Evolutionary conservation across 2,888 invertebrate species (phyloP).

Genomic region (Acronicta aceris): DNA sequence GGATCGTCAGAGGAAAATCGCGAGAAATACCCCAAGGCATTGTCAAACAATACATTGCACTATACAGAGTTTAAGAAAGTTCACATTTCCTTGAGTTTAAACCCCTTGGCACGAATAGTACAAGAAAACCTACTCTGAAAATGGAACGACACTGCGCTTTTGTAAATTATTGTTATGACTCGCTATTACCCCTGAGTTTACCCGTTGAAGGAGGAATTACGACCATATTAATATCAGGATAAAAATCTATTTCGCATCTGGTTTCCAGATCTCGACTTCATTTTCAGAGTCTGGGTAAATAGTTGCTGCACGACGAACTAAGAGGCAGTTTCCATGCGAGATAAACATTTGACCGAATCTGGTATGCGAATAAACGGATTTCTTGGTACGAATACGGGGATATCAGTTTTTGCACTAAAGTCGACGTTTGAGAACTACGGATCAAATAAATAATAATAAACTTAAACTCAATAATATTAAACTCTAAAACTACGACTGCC

Average conservation of each 20-base stretch:
- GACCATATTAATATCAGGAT: slow-evolving; percentile 27
- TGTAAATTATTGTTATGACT: slow-evolving; percentile 37
- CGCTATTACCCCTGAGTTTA: slow-evolving; percentile 34
- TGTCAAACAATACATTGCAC: slow-evolving; percentile 6
- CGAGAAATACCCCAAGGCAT: background rate
- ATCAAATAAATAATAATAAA: too few relatives aligned
- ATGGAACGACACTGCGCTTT: slow-evolving; percentile 24
- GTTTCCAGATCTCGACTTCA: background rate
- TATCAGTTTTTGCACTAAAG: too few relatives aligned
- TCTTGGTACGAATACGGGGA: too few relatives aligned
- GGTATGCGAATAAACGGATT: too few relatives aligned
- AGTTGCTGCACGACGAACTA: too few relatives aligned
- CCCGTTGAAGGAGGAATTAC: slow-evolving; percentile 14
- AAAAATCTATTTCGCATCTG: slow-evolving; percentile 24
- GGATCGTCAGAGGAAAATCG: too few relatives aligned
- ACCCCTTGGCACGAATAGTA: slow-evolving; percentile 21
- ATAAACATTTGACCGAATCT: too few relatives aligned
- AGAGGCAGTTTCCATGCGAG: too few relatives aligned
- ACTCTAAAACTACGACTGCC: too few relatives aligned
- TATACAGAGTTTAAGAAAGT: slow-evolving; percentile 11
- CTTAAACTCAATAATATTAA: too few relatives aligned
- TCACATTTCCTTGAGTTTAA: slow-evolving; percentile 4
- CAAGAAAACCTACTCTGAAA: slow-evolving; percentile 39
- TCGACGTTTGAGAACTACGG: too few relatives aligned
- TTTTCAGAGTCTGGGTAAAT: too few relatives aligned